Evolutionary conservation across 2,797 vertebrate genomes (phyloP), one percentile per base, ranked within the genome.

Genomic region (Coilia nasus): DNA sequence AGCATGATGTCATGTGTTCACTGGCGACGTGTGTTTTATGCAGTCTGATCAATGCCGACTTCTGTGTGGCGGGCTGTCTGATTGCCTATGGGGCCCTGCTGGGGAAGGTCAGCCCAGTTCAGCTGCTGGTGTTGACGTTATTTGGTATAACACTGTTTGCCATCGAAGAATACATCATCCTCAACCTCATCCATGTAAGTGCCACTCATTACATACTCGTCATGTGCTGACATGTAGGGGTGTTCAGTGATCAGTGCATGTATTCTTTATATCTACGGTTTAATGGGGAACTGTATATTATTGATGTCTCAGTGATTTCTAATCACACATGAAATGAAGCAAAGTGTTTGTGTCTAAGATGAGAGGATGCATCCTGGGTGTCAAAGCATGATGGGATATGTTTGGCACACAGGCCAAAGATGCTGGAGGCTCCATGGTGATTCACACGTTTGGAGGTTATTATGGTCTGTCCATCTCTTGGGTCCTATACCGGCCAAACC

Each of bases 1-100:
- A 59, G 57, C 57, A 59, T 5, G 21, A 59, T 59, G 0, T 17
- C 17, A 59, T 59, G 17, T 21, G 6, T 64, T 7, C 23, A 64
- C n/a, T 25, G 9, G 25, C 9, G 25, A 25, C 3, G 35, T 78
- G 1, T 84, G 59, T 85, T 19, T 78, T 19, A 9, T 44, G 17
- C 71, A 99, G 98, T 91, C 89, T 99, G 88, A 99, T 99, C 91
- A 98, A 98, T 82, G 98, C 98, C 10, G 98, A 99, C 92, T 99
- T 99, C 95, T 99, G 98, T 1, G 97, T 98, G 92, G 98, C 96
- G 0, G 96, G 97, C 1, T 98, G 97, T 84, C 94, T 98, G 60
- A 97, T 99, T 23, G 97, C 98, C 60, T 99, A 97, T 0, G 98
- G 98, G 23, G 98, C 97, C 0, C 88, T 99, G 85, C 93, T 99